Evolutionary conservation across 2,797 vertebrate species (phyloP), one percentile per base, ranked within the genome.

Genomic region (Pelobates cultripes): DNA sequence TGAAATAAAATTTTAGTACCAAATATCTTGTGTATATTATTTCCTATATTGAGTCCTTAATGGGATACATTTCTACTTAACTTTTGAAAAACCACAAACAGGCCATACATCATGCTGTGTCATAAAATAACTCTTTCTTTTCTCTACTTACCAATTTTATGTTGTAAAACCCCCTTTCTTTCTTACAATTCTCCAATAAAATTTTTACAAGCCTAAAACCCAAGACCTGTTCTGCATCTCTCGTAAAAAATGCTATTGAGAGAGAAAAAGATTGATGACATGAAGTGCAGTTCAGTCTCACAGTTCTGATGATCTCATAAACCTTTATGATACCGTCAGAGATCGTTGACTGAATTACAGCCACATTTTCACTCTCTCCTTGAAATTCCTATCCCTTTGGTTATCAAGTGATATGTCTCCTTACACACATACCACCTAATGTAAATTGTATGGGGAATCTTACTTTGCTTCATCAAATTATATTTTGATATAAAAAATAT

Each of bases 141-240:
- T 71, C 77, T 84, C 77, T 84, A 84, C 72, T 84, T 84, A 84
- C 82, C 77, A 79, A 76, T 84, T 75, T 84, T 64, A 75, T 75
- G 75, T 79, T 84, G 82, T 84, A 84, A 84, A 84, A 84, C 43
- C 82, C 77, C 82, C 71, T 84, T 84, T 84, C 82, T 79, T 84
- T 84, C 77, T 75, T 75, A 84, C 82, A 79, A 71, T 79, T 84
- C 82, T 60, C 79, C 77, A 51, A 84, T 84, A 84, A 76, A 84
- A 57, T 43, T 79, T 75, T 84, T 84, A 84, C 77, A 79, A 76
- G 77, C 82, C 70, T 79, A 84, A 84, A 79, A 84, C 74, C 77
- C 82, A 79, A 84, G 82, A 79, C 82, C 82, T 84, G 82, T 67
- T 84, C 72, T 84, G 77, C 82, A 84, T 84, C 77, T 84, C 70